Conservation (phyloP, 2,113 vertebrate species). For the Arothron firmamentum region DNA sequence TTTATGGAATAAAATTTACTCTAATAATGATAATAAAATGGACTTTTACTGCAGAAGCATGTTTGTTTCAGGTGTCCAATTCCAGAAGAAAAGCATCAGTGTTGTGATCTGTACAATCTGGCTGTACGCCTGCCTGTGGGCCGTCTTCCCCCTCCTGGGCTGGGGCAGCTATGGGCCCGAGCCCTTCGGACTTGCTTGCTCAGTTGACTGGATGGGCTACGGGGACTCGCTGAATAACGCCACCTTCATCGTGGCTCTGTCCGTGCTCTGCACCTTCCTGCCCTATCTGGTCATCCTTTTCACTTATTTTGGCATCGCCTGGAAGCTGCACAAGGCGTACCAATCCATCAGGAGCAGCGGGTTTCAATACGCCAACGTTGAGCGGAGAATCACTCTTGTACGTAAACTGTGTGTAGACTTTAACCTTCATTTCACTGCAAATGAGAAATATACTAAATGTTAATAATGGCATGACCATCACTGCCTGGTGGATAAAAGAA, state of each 20-base stretch:
- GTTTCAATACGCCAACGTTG: slow-evolving; percentile 69
- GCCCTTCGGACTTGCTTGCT: slow-evolving; percentile 80
- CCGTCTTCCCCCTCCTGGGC: slow-evolving; percentile 76
- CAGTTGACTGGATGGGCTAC: slow-evolving; percentile 78
- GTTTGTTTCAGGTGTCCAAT: slow-evolving; percentile 67
- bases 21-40: too few species aligned
- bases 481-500: too few species aligned
- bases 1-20: too few species aligned
- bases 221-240: slow-evolving; percentile 68
- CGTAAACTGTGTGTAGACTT: too few species aligned
- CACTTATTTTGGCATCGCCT: slow-evolving; percentile 77
- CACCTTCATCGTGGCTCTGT: slow-evolving; percentile 76
- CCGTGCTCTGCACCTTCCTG: slow-evolving; percentile 75
- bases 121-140: slow-evolving; percentile 79
- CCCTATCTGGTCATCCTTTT: slow-evolving; percentile 72
- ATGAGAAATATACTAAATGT: too few species aligned
- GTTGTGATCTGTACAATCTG: slow-evolving; percentile 72
- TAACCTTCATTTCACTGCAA: too few species aligned
- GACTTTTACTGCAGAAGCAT: too few species aligned
- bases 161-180: slow-evolving; percentile 82
- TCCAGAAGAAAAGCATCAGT: slow-evolving; percentile 67
- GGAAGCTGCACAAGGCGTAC: slow-evolving; percentile 80
- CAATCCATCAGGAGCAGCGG: slow-evolving; percentile 72
- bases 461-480: too few species aligned
- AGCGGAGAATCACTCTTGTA: slow-evolving; percentile 78